Percentiles rank a stretch among this genome's conserved stretches.
Evolutionary conservation across 1,140 invertebrate genomes (phyloP).

Genomic region (Pararge aegeria): DNA sequence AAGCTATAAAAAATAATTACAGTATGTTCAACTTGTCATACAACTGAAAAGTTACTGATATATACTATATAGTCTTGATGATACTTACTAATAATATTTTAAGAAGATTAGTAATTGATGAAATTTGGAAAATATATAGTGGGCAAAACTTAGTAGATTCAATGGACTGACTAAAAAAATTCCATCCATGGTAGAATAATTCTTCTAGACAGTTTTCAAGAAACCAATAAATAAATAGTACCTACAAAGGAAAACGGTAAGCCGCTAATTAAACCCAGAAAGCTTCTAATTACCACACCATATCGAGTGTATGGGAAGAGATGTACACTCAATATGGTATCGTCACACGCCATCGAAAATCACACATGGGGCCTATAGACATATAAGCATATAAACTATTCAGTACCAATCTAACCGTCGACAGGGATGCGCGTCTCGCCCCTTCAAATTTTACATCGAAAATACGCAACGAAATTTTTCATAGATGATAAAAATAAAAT

Average conservation of each 20-base stretch:
- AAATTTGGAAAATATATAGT: too few species aligned
- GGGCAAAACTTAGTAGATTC: too few species aligned
- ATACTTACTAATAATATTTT: too few species aligned
- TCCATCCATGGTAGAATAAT: too few species aligned
- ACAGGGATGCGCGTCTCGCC: slow-evolving; percentile 17
- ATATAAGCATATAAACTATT: slow-evolving; percentile 21
- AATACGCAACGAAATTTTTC: slow-evolving; percentile 22
- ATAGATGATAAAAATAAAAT: slow-evolving; percentile 22
- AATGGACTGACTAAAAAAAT: too few species aligned
- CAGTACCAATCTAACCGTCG: slow-evolving; percentile 24
- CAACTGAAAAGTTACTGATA: too few species aligned
- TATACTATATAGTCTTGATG: too few species aligned
- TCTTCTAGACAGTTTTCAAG: background rate
- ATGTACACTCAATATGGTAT: slow-evolving; percentile 11
- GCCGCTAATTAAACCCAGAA: slow-evolving; percentile 19
- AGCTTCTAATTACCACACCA: slow-evolving; percentile 32
- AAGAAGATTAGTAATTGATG: too few species aligned
- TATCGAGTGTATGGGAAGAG: slow-evolving; percentile 22
- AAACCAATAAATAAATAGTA: background rate
- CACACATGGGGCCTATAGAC: slow-evolving; percentile 17
- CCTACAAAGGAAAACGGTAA: slow-evolving; percentile 7
- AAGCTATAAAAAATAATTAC: too few species aligned
- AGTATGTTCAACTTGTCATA: too few species aligned
- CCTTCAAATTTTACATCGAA: slow-evolving; percentile 7
- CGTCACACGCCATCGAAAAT: slow-evolving; percentile 22